A percentile compares a stretch with the other conserved stretches of the same genome.
These are phyloP conservation scores for Zaprionus taronus DNA, from an alignment of 1,140 invertebrate species.

Conservation along the genomic window DNA sequence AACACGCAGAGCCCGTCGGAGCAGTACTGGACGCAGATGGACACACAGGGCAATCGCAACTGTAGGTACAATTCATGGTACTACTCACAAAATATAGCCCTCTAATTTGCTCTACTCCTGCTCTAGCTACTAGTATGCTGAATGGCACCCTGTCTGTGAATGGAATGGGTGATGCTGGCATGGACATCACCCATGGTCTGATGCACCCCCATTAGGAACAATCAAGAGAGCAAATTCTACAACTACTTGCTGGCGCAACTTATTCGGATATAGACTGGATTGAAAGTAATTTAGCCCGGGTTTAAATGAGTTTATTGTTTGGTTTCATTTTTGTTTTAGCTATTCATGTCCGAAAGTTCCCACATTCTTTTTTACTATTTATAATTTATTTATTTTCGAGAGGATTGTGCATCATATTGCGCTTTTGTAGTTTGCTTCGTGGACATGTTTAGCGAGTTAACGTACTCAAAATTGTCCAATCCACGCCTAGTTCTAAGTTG, in stretches of 20 bases:
- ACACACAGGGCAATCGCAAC: conserved; percentile 86
- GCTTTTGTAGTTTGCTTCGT: background rate
- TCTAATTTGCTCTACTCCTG: conserved; percentile 4
- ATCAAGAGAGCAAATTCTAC: conserved; percentile 13
- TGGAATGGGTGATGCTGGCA: conserved; percentile 90
- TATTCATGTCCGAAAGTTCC: conserved; percentile 20
- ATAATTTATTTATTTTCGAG: conserved; percentile 37
- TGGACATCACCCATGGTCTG: conserved; percentile 86
- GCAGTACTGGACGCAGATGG: conserved; percentile 94
- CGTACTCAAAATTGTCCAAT: conserved; percentile 28
- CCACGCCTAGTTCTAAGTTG: conserved; percentile 28
- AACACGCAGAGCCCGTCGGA: conserved; percentile 96
- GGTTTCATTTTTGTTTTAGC: conserved; percentile 17
- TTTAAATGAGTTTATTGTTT: conserved; percentile 17
- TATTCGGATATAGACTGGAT: conserved; percentile 24
- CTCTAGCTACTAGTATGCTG: conserved; percentile 90
- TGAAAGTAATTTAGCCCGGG: conserved; percentile 18
- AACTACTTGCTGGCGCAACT: conserved; percentile 37
- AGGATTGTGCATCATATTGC: conserved; percentile 22
- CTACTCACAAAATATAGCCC: background rate
- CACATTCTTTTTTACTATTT: conserved; percentile 8
- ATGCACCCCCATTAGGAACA: conserved; percentile 69
- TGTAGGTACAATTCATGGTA: conserved; percentile 54
- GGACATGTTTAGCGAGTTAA: conserved; percentile 15
- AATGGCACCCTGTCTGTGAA: conserved; percentile 92